Evolutionary conservation across 1,140 invertebrate genomes (phyloP).

Genomic region (Lucilia cuprina): DNA sequence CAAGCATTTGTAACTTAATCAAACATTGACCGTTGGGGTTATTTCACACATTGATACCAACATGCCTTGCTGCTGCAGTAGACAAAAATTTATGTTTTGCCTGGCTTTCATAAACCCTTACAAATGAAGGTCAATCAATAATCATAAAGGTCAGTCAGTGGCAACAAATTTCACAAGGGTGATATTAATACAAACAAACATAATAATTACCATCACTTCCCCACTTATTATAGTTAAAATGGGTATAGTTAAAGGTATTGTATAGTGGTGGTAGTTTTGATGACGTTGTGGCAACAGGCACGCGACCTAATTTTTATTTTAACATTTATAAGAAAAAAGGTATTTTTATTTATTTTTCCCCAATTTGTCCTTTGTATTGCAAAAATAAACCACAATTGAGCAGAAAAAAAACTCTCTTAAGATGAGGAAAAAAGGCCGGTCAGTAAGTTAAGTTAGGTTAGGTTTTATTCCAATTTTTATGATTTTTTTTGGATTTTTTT

Average conservation of each 20-base stretch:
- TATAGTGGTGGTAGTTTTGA: background rate
- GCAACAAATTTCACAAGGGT: too few relatives aligned
- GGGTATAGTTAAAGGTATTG: too few relatives aligned
- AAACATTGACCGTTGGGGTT: background rate
- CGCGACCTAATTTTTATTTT: background rate
- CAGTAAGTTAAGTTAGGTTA: background rate
- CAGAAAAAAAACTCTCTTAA: background rate
- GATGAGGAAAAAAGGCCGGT: background rate
- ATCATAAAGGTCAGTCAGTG: background rate
- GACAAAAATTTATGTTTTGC: background rate
- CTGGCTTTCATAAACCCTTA: background rate
- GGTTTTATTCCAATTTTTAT: background rate
- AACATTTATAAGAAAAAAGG: background rate
- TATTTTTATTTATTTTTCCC: background rate
- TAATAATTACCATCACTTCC: too few relatives aligned
- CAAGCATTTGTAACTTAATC: background rate
- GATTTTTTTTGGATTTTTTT: too few relatives aligned
- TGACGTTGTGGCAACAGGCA: background rate
- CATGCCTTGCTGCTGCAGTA: background rate
- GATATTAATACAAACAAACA: too few relatives aligned
- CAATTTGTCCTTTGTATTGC: background rate
- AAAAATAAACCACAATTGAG: background rate
- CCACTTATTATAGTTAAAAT: too few relatives aligned
- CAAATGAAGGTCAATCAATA: slow-evolving; percentile 27
- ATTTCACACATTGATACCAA: background rate